Percentiles rank a stretch among this genome's conserved stretches.
Evolutionary conservation across 2,113 vertebrate genomes (phyloP).

Genomic region (Sakesphorus luctuosus): DNA sequence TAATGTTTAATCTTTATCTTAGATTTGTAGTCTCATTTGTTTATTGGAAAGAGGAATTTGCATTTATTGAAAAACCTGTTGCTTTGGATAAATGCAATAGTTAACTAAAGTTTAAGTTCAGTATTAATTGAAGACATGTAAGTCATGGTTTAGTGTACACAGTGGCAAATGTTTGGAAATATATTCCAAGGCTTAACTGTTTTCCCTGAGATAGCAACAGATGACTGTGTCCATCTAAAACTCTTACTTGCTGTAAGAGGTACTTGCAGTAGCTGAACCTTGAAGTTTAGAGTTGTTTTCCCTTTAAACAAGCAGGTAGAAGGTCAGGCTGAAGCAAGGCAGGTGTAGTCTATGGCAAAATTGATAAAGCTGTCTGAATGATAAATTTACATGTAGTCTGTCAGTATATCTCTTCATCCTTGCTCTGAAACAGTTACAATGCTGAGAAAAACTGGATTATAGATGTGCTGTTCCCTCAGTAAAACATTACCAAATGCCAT

Average conservation of each 20-base stretch:
- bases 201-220: not conserved
- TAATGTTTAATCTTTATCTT: not conserved
- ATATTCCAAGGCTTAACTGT: not conserved
- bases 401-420: slow-evolving; percentile 55
- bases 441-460: slow-evolving; percentile 47
- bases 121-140: not conserved
- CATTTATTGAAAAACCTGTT: not conserved
- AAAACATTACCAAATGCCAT: slow-evolving; percentile 2
- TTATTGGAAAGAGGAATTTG: not conserved
- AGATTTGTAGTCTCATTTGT: not conserved
- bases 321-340: not conserved
- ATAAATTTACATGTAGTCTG: slow-evolving; percentile 25
- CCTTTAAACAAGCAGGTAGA: not conserved
- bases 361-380: slow-evolving; percentile 35
- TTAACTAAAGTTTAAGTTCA: not conserved
- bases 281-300: not conserved
- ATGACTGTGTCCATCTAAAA: not conserved
- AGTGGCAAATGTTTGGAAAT: not conserved
- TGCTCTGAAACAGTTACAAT: slow-evolving; percentile 44
- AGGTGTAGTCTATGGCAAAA: not conserved
- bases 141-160: not conserved
- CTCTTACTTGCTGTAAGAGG: not conserved
- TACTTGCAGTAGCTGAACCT: slow-evolving; percentile 12
- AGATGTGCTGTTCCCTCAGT: not conserved
- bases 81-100: not conserved